A percentile compares a stretch with the other conserved stretches of the same genome.
phyloP scores from a whole-genome alignment of 2,888 invertebrate genomes.

The Cybosia mesomella region DNA sequence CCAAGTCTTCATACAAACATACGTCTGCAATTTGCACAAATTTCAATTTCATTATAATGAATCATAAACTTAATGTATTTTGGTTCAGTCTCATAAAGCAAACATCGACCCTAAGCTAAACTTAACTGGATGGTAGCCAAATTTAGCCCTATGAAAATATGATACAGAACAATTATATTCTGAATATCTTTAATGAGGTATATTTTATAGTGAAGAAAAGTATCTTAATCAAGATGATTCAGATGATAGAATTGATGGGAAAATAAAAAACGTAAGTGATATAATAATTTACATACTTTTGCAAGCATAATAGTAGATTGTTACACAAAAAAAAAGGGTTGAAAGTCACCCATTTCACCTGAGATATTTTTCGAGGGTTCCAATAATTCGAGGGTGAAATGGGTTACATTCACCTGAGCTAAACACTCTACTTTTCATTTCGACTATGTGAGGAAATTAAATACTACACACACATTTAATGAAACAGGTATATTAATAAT shows the following conservation, averaged over 20 bases:
- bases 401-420: no score
- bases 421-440: no score
- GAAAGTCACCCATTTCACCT: no score
- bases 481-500: no score
- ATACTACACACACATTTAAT: no score
- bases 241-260: neutral
- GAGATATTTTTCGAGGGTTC: no score
- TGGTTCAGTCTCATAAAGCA: constrained; percentile 58
- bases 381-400: no score
- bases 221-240: neutral
- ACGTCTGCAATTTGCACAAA: constrained; percentile 53
- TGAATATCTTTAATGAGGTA: constrained; percentile 29
- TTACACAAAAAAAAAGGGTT: no score
- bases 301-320: no score
- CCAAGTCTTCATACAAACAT: constrained; percentile 53
- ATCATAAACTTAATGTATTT: constrained; percentile 65
- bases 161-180: constrained; percentile 19
- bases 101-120: constrained; percentile 53
- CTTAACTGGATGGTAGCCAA: constrained; percentile 33
- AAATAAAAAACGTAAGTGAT: no score
- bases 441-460: no score
- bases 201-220: constrained; percentile 9
- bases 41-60: constrained; percentile 65
- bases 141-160: constrained; percentile 50
- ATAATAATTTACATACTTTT: no score